A percentile compares a stretch with the other conserved stretches of the same genome.
These are phyloP conservation scores for Porphyrio hochstetteri DNA, from an alignment of 2,113 vertebrate genomes.

Conservation along the genomic window DNA sequence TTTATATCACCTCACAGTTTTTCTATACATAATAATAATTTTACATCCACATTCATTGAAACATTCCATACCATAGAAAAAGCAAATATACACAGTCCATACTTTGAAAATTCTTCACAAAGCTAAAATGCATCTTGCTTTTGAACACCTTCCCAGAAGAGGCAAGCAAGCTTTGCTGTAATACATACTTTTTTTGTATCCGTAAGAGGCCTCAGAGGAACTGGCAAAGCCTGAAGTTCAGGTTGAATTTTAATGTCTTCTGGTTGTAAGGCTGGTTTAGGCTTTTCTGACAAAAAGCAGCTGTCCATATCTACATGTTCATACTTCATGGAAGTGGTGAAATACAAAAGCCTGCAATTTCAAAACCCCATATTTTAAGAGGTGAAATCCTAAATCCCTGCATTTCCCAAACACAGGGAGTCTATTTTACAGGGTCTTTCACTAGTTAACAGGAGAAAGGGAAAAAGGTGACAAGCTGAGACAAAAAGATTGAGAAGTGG, in stretches of 20 bases:
- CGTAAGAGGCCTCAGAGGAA: constrained; percentile 62
- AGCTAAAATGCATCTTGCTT: not conserved
- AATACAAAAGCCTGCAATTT: constrained; percentile 83
- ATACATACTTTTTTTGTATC: constrained; percentile 19
- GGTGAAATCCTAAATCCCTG: not conserved
- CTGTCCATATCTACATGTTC: constrained; percentile 83
- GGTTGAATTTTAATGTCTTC: constrained; percentile 61
- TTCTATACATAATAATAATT: not conserved
- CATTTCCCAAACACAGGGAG: not conserved
- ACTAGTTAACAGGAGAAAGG: not conserved
- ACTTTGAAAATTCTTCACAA: not conserved
- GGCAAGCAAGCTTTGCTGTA: not conserved
- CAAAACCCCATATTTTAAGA: not conserved
- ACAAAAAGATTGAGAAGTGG: not conserved
- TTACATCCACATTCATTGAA: not conserved
- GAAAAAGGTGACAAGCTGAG: not conserved
- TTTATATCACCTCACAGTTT: not conserved
- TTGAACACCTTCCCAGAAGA: not conserved
- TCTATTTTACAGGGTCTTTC: not conserved
- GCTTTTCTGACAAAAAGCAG: constrained; percentile 82
- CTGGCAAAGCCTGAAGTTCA: constrained; percentile 66
- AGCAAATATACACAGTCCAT: not conserved
- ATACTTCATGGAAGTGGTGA: constrained; percentile 81
- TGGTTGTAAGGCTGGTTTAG: constrained; percentile 31
- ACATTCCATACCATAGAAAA: not conserved